These are phyloP conservation scores for Decapterus maruadsi DNA, from an alignment of 2,797 vertebrate genomes.

Conservation along the genomic window DNA sequence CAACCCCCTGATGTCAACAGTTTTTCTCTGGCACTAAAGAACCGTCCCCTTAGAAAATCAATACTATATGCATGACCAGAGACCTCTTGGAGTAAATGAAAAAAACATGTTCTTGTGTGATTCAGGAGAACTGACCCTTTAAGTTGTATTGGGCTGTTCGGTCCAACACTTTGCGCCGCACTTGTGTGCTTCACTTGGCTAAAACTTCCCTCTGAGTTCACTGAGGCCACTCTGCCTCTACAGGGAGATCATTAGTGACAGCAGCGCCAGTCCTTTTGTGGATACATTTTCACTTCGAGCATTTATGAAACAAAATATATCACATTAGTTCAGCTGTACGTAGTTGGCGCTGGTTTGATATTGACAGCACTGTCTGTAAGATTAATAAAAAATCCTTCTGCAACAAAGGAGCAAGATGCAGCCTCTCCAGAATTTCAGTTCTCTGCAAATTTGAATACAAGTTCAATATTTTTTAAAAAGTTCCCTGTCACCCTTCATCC, in stretches of 20 bases:
- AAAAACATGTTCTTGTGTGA: constrained; percentile 12
- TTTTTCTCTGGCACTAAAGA: constrained; percentile 12
- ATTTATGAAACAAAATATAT: constrained; percentile 48
- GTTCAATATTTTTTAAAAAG: constrained; percentile 11
- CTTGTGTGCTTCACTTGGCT: constrained; percentile 43
- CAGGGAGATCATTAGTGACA: constrained; percentile 58
- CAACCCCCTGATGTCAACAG: neutral
- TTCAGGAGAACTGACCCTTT: constrained; percentile 32
- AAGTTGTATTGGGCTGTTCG: neutral
- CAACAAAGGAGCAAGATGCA: constrained; percentile 21
- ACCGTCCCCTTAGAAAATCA: neutral
- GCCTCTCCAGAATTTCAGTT: neutral
- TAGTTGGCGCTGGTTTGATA: constrained; percentile 21
- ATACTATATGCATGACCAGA: neutral
- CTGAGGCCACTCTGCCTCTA: constrained; percentile 39
- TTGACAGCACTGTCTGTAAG: neutral
- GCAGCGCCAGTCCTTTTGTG: constrained; percentile 33
- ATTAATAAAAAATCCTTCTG: constrained; percentile 39
- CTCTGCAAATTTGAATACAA: constrained; percentile 7
- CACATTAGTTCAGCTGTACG: constrained; percentile 32
- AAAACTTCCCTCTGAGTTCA: constrained; percentile 45
- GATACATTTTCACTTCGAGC: constrained; percentile 39
- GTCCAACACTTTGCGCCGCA: constrained; percentile 23
- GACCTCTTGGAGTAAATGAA: neutral
- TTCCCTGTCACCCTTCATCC: neutral